Conservation (phyloP, 2,888 invertebrate genomes). For the Perithous albicinctus region DNA sequence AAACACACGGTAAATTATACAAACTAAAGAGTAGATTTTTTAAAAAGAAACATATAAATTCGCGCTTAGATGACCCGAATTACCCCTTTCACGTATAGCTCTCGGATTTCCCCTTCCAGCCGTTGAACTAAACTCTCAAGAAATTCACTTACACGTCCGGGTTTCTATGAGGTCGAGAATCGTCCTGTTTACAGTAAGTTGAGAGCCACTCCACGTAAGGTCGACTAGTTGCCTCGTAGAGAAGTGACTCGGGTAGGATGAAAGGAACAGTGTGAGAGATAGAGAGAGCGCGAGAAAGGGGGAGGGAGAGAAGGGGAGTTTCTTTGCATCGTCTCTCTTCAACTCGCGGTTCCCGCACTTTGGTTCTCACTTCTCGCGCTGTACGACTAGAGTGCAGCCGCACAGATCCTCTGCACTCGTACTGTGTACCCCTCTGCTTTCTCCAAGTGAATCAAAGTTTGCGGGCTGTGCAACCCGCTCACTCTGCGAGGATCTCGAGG, state of each 20-base stretch:
- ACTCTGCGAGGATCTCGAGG: constrained; percentile 45
- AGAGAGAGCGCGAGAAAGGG: neutral
- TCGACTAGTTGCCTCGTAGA: constrained; percentile 60
- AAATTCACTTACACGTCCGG: constrained; percentile 61
- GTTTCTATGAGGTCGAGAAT: constrained; percentile 53
- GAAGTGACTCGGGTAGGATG: constrained; percentile 33
- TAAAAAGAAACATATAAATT: neutral
- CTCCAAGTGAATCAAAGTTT: constrained; percentile 63
- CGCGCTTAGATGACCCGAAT: neutral
- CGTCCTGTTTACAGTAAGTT: constrained; percentile 64
- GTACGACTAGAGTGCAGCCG: constrained; percentile 22
- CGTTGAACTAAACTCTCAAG: constrained; percentile 14
- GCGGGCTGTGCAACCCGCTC: constrained; percentile 41
- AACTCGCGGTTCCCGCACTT: constrained; percentile 8
- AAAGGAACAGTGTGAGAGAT: neutral
- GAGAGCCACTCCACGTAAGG: constrained; percentile 56
- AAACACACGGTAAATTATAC: too few species aligned
- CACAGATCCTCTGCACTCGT: constrained; percentile 22
- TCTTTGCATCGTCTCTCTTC: constrained; percentile 15
- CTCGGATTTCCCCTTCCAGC: neutral
- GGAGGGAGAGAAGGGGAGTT: neutral
- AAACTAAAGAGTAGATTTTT: neutral
- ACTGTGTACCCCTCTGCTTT: constrained; percentile 4
- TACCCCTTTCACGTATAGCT: neutral
- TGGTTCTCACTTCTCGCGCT: neutral